Evolutionary conservation across 2,797 vertebrate species (phyloP).

Genomic region (Alcedo atthis): DNA sequence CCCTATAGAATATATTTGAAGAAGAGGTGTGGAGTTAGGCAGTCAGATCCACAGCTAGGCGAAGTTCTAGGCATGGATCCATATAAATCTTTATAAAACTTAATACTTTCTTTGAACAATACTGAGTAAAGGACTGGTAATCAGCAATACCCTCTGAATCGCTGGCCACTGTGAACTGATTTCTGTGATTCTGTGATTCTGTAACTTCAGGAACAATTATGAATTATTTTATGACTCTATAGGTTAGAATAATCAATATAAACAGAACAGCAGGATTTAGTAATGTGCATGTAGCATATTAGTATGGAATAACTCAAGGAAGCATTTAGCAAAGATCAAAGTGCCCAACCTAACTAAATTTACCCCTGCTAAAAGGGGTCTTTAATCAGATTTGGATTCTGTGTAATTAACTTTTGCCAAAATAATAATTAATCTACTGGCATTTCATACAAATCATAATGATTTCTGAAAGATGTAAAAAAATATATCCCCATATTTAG

Average conservation of each 20-base stretch:
- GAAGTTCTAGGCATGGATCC: background rate
- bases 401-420: background rate
- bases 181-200: too few species aligned
- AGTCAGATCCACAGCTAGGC: background rate
- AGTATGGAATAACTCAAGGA: background rate
- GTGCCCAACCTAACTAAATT: background rate
- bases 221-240: background rate
- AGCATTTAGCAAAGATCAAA: slow-evolving; percentile 14
- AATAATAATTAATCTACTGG: background rate
- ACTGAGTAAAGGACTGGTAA: background rate
- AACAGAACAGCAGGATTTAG: background rate
- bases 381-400: slow-evolving; percentile 6
- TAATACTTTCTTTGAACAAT: background rate
- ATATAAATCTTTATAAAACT: background rate
- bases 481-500: background rate
- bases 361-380: background rate
- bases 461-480: background rate
- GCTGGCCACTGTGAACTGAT: background rate
- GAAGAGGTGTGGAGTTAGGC: background rate
- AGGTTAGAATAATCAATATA: background rate
- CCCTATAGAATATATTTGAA: background rate
- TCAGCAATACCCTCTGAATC: background rate
- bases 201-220: background rate
- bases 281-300: background rate
- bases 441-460: background rate